Evolutionary conservation across 2,888 invertebrate species (phyloP).

Genomic region (Drosophila austrosaltans): DNA sequence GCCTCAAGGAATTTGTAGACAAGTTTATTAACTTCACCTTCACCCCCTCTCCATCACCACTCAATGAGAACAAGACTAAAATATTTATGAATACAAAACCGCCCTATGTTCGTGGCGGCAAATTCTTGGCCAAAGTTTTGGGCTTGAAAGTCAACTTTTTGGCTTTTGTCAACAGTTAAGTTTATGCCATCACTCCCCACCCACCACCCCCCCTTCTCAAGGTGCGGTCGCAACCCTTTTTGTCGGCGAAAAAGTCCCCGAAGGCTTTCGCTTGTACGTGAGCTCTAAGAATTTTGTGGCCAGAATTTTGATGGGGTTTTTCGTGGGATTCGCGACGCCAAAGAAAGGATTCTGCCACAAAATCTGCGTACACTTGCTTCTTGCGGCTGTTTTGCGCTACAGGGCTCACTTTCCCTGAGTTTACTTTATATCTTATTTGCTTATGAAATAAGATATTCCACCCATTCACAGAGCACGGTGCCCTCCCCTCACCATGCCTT

Average conservation of each 20-base stretch:
- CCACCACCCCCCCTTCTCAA: neutral
- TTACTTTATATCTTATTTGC: conserved; percentile 76
- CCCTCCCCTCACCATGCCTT: neutral
- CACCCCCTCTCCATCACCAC: neutral
- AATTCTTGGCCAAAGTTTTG: conserved; percentile 5
- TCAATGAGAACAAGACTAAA: conserved; percentile 21
- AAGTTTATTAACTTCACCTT: conserved; percentile 73
- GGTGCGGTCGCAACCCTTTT: conserved; percentile 12
- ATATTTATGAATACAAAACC: conserved; percentile 33
- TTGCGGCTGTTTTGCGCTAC: conserved; percentile 2
- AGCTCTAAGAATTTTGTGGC: conserved; percentile 8
- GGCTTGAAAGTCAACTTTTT: conserved; percentile 8
- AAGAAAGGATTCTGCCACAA: conserved; percentile 56
- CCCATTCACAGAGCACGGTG: conserved; percentile 12
- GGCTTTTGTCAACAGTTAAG: conserved; percentile 11
- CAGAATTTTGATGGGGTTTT: conserved; percentile 12
- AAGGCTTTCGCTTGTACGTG: conserved; percentile 7
- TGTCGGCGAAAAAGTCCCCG: neutral
- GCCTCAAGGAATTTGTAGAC: conserved; percentile 56
- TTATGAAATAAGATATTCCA: conserved; percentile 77
- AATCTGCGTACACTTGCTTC: conserved; percentile 76
- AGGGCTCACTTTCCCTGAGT: conserved; percentile 52
- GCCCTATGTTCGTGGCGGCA: conserved; percentile 2
- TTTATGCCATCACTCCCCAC: neutral
- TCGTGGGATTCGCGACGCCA: conserved; percentile 4